Base-by-base conservation (phyloP, 1,140 invertebrate species). In the Druon quercuslanigerum region DNA sequence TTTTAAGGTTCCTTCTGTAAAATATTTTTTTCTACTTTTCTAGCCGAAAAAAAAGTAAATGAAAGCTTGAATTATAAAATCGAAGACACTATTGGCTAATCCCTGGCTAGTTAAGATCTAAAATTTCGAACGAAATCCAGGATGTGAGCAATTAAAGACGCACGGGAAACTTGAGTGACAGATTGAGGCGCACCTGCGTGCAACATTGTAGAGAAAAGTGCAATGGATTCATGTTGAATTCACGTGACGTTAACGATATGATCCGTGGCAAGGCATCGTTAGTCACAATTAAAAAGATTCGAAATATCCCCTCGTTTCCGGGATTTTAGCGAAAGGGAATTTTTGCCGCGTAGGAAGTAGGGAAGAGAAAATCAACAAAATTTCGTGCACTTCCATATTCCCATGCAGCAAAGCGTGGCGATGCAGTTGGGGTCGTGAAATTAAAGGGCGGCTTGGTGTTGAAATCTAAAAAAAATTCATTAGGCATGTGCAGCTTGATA, bases 331-430 rank as follows among this genome's bases (percentile, higher is more conserved):
- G 52, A 54, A 54, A 54, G n/a, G 52, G 17, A 54, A 54, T 54
- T 54, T 54, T 54, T 19, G 4, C 16, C 52, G 11, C 11, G 52
- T 16, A 54, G 17, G 13, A 54, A 54, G n/a, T 19, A 33, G 50
- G 66, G 13, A 50, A 25, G 9, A 75, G n/a, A n/a, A 71, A 25
- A 50, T 72, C 74, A 74, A 52, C 60, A 72, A 79, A 75, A 79
- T 72, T 75, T 40, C 17, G 57, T n/a, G 16, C 51, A 66, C 71
- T 66, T 46, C n/a, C 25, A 51, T 66, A 82, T 82, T 82, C 81
- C 75, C 81, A 82, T 75, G 75, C 81, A 82, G 74, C 40, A 77
- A 72, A 79, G 81, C 81, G 81, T 82, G 60, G 72, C 78, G 73
- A 11, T 46, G 9, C 0, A 46, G 40, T 46, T 46, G 11, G 40